phyloP scores from a whole-genome alignment of 2,797 vertebrate genomes.

The Coendou prehensilis region DNA sequence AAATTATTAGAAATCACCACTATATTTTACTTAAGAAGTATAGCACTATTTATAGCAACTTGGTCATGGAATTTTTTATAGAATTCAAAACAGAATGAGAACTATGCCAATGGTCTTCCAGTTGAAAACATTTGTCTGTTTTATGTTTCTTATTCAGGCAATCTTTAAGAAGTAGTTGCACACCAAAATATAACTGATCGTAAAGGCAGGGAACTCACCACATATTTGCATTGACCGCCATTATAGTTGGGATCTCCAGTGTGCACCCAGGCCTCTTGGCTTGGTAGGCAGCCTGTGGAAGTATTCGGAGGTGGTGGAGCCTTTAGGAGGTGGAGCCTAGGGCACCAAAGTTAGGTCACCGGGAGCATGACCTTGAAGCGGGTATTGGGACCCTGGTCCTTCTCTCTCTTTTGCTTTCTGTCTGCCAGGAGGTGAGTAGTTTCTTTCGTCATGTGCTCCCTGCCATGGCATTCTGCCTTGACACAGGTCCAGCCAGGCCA shows the following conservation, averaged over 20 bases:
- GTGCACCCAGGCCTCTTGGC: too few species aligned
- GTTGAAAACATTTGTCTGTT: background rate
- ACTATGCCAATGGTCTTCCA: background rate
- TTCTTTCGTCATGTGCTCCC: background rate
- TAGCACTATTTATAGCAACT: background rate
- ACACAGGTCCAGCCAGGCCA: background rate
- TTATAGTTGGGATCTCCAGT: background rate
- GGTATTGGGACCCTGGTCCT: too few species aligned
- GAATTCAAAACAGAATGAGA: slow-evolving; percentile 16
- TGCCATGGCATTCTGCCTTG: background rate
- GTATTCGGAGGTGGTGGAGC: too few species aligned
- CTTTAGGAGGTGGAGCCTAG: background rate
- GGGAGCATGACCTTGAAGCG: fast-evolving
- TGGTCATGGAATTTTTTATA: slow-evolving; percentile 51
- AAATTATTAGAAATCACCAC: slow-evolving; percentile 9
- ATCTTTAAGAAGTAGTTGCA: background rate
- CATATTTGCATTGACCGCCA: background rate
- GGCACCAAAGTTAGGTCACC: background rate
- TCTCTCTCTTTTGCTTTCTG: too few species aligned
- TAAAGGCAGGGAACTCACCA: background rate
- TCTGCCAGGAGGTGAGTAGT: background rate
- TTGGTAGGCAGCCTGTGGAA: background rate
- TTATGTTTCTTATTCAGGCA: background rate
- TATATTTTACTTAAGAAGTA: slow-evolving; percentile 2
- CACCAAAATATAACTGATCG: background rate